Evolutionary conservation across 64 coral and sea anemone genomes (phyloP).

Genomic region (Astreopora myriophthalma): DNA sequence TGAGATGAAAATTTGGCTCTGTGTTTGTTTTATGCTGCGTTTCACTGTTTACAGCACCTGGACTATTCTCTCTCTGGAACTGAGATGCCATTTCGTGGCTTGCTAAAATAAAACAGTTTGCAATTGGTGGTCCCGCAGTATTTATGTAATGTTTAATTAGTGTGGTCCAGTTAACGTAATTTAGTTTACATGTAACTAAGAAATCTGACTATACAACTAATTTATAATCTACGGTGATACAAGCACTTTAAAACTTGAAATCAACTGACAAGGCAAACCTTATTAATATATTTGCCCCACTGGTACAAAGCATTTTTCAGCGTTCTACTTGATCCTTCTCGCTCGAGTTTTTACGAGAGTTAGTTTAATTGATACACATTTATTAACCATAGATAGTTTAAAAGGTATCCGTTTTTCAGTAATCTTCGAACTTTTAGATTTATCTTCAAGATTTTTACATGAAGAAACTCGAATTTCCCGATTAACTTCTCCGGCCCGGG

Average conservation of each 20-base stretch:
- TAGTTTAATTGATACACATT: neutral
- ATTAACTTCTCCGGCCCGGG: neutral
- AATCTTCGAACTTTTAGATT: neutral
- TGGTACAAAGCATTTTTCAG: neutral
- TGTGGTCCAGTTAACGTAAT: neutral
- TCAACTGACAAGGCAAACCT: neutral
- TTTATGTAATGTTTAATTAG: slow-evolving; percentile 17
- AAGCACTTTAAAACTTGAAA: neutral
- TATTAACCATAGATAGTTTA: neutral
- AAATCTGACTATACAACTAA: neutral
- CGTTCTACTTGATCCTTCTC: neutral
- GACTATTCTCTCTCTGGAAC: slow-evolving; percentile 31
- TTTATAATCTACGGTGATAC: neutral
- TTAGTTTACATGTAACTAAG: neutral
- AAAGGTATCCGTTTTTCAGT: neutral
- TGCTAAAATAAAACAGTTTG: slow-evolving; percentile 52
- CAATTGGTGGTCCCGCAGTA: slow-evolving; percentile 47
- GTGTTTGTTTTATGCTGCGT: slow-evolving; percentile 24
- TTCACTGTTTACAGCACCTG: slow-evolving; percentile 39
- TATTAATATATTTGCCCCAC: neutral
- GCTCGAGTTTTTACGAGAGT: neutral
- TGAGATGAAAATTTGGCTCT: slow-evolving; percentile 32
- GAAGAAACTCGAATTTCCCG: neutral
- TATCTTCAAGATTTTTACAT: slow-evolving; percentile 13
- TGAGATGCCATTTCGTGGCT: slow-evolving; percentile 51